These are phyloP conservation scores for Acestrorhynchus altus DNA, from an alignment of 2,797 vertebrate species.

Conservation along the genomic window DNA sequence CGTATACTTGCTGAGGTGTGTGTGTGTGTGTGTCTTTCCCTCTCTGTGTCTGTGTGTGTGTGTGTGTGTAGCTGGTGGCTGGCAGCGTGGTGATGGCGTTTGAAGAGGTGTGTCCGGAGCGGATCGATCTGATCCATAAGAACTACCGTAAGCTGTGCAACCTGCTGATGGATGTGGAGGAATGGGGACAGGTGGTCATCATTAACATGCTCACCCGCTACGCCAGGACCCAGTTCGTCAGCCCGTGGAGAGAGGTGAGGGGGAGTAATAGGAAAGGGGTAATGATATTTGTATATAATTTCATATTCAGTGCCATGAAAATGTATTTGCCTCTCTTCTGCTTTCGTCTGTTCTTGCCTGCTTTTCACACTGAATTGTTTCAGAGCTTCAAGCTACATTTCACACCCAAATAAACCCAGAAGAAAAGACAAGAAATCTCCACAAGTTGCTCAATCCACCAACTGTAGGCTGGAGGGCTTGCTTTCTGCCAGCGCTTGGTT, in stretches of 20 bases:
- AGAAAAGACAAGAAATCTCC: too few relatives aligned
- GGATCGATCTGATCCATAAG: slow-evolving; percentile 97
- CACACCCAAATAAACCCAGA: too few relatives aligned
- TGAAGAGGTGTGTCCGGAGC: slow-evolving; percentile 96
- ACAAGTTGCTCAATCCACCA: too few relatives aligned
- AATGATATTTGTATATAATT: too few relatives aligned
- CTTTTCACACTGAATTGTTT: too few relatives aligned
- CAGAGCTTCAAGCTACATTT: too few relatives aligned
- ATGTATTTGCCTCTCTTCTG: too few relatives aligned
- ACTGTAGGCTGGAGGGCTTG: too few relatives aligned
- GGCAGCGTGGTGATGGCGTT: slow-evolving; percentile 98
- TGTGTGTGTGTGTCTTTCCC: slow-evolving; percentile 9
- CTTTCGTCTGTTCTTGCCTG: too few relatives aligned
- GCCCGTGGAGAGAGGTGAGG: slow-evolving; percentile 92
- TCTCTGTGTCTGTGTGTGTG: neutral
- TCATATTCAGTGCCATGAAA: too few relatives aligned
- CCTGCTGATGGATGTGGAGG: slow-evolving; percentile 95
- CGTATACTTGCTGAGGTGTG: slow-evolving; percentile 58
- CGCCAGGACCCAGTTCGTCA: slow-evolving; percentile 93
- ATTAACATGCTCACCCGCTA: slow-evolving; percentile 98
- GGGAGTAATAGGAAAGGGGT: too few relatives aligned
- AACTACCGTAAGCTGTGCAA: slow-evolving; percentile 98
- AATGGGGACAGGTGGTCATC: slow-evolving; percentile 98
- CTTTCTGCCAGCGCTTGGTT: too few relatives aligned
- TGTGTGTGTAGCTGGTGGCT: slow-evolving; percentile 85